Conservation (phyloP, 2,888 invertebrate species). For the Apodemia mormo region DNA sequence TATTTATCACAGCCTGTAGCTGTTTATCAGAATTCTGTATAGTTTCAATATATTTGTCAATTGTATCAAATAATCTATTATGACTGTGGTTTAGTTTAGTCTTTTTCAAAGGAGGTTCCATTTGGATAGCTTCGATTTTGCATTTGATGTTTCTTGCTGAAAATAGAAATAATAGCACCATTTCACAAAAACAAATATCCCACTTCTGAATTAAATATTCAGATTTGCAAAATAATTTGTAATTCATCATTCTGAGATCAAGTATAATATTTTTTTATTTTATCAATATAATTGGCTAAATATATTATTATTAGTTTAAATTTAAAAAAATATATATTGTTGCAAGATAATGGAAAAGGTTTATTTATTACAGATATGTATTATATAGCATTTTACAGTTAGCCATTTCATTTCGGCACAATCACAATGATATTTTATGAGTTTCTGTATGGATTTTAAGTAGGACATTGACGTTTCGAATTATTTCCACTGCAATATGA, state of each 20-base stretch:
- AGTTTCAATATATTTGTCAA: conserved; percentile 48
- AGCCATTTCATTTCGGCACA: too few species aligned
- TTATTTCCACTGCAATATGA: too few species aligned
- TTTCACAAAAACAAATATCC: conserved; percentile 52
- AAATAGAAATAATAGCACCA: conserved; percentile 64
- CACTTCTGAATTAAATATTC: conserved; percentile 21
- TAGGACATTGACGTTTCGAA: too few species aligned
- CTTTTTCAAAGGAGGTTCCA: conserved; percentile 47
- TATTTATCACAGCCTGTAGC: conserved; percentile 77
- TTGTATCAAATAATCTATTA: conserved; percentile 33
- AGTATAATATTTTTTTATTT: neutral
- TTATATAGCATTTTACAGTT: too few species aligned
- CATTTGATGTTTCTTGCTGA: conserved; percentile 48
- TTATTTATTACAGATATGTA: too few species aligned
- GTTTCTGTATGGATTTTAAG: too few species aligned
- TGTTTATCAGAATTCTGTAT: conserved; percentile 50
- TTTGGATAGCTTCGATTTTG: conserved; percentile 16
- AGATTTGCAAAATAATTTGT: neutral
- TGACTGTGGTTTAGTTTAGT: conserved; percentile 37
- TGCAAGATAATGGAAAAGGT: too few species aligned
- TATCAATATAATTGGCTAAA: too few species aligned
- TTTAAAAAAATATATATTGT: too few species aligned
- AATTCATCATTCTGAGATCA: neutral
- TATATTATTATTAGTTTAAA: too few species aligned
- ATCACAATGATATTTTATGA: too few species aligned